Base-by-base conservation (phyloP, 1,140 invertebrate genomes). In the Drosophila seguyi region DNA sequence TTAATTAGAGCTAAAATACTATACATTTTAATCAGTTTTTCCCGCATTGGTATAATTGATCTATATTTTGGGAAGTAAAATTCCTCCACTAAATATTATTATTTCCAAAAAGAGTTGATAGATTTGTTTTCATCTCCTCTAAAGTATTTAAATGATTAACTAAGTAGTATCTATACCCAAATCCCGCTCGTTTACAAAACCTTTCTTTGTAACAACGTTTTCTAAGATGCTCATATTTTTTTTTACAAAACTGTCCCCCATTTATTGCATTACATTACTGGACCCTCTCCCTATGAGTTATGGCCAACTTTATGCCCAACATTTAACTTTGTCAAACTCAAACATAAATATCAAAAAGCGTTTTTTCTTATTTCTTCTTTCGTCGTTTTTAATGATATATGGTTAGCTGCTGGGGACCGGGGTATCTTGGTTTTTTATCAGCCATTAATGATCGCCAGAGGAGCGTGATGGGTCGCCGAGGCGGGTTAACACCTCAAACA, bases 401-500 rank as follows among this genome's bases (percentile, higher is more conserved):
- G 53, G 14, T 11, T 58, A 42, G 36, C 22, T 22, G 36, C 27
- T 39, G 56, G 52, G 18, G 27, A 42, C 31, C 20, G 27, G 36
- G 34, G 66, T 71, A 52, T 50, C 44, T 58, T 41, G 25, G 31
- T 36, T 69, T 73, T 53, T 72, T 77, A 74, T 74, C 62, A 77
- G 62, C 56, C 74, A 68, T 77, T 74, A 77, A 77, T 77, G 74
- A 77, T 77, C 74, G 63, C 62, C 22, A 3, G 67, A 72, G 44
- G 36, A 72, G 53, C 68, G 52, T 72, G 68, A 72, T 72, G 68
- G 52, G 66, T 76, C 73, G 48, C 27, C 36, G 56, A 59, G 62
- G 61, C 73, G 50, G 74, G 38, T 48, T 77, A 41, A 36, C 74
- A 68, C 73, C 74, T 77, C 36, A 45, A 67, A 77, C 27, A 18